Evolutionary conservation across 2,113 vertebrate species (phyloP).

Genomic region (Monarcha castaneiventris): DNA sequence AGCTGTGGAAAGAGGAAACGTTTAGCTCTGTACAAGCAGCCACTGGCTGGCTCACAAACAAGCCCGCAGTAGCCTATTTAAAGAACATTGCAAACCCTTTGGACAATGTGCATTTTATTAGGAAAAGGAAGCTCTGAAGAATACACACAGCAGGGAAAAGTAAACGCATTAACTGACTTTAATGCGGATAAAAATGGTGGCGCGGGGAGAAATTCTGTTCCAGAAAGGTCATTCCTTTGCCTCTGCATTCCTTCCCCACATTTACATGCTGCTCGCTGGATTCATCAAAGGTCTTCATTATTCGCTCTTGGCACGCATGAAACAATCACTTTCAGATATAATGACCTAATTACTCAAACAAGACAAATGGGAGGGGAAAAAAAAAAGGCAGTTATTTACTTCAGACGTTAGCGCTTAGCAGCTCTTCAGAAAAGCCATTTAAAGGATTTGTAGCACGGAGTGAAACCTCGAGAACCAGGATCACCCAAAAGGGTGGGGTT

Average conservation of each 20-base stretch:
- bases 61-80: not conserved
- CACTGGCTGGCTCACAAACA: not conserved
- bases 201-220: conserved; percentile 44
- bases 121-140: conserved; percentile 21
- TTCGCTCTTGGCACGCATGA: conserved; percentile 45
- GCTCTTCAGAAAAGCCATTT: not conserved
- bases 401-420: not conserved
- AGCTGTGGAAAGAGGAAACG: not conserved
- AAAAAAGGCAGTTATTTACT: not conserved
- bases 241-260: conserved; percentile 59
- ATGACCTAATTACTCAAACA: conserved; percentile 40
- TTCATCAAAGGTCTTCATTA: conserved; percentile 74
- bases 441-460: not conserved
- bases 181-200: not conserved
- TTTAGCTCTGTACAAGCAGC: not conserved
- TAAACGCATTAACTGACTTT: not conserved
- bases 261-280: conserved; percentile 6
- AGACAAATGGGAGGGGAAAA: not conserved
- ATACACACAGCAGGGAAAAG: conserved; percentile 32
- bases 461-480: not conserved
- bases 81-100: not conserved
- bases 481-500: not conserved
- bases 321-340: conserved; percentile 49
- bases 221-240: conserved; percentile 72
- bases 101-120: conserved; percentile 42